Base-by-base conservation (phyloP, 1,140 invertebrate species). In the Venturia canescens region DNA sequence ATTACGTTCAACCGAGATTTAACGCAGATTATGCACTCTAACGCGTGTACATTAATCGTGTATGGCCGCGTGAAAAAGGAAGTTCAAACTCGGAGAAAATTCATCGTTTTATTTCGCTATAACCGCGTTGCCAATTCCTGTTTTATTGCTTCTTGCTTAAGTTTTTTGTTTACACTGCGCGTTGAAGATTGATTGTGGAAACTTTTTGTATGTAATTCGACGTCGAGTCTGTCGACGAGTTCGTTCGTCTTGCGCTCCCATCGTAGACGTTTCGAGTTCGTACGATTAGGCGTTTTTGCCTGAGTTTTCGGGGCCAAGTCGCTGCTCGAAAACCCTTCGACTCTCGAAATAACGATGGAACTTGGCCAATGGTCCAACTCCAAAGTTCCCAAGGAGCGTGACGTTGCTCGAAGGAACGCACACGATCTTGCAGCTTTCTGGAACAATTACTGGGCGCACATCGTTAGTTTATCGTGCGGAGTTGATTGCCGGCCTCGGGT, bases 1-100 rank as follows among this genome's bases (percentile, higher is more conserved):
- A 77, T 77, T 77, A 77, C 57, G n/a, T 69, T 69, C 29, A 69
- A 16, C 66, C 29, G 11, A 69, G 66, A 69, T 31, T 69, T 31
- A 31, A 69, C 66, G 3, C 66, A n/a, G 26, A 31, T 69, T 69
- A 69, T 69, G 29, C 29, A 69, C 29, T 69, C 66, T n/a, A n/a
- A n/a, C n/a, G 66, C 66, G 26, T 63, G 26, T 16, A 69, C 31
- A 69, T 69, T 69, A 31, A 69, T 21, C 66, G 29, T 69, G 15
- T n/a, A 31, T 31, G 29, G 15, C 11, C 60, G 21, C 29, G 29
- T 31, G 27, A 69, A 69, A 6, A 31, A 69, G 15, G 5, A n/a
- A 69, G 66, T 31, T 27, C 3, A 15, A 69, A 69, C 16, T 69
- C 29, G 31, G 21, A 29, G 29, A 31, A 69, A 69, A 69, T 69